phyloP scores from a whole-genome alignment of 92 coral and sea anemone genomes.

The Epizoanthus fatuus region DNA sequence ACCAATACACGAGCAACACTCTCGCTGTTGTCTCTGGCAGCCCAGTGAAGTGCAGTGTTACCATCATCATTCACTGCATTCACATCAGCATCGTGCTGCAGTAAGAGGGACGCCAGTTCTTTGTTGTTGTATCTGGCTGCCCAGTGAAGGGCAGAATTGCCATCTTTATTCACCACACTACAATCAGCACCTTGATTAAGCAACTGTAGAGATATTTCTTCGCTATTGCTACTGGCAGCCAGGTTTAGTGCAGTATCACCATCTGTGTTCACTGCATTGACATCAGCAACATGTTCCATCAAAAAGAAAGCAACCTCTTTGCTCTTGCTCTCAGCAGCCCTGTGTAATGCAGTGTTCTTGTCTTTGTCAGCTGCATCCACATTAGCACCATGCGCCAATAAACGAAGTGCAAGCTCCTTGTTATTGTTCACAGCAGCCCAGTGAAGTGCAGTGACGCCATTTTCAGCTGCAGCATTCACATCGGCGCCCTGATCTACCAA shows the following conservation, averaged over 20 bases:
- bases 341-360: too few relatives aligned
- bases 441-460: too few relatives aligned
- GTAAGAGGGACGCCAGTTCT: neutral
- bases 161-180: neutral
- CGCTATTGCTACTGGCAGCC: slow-evolving; percentile 7
- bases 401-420: too few relatives aligned
- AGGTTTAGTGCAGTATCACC: neutral
- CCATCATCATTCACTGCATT: neutral
- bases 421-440: too few relatives aligned
- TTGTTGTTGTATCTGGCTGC: neutral
- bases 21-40: neutral
- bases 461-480: too few relatives aligned
- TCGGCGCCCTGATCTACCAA: too few relatives aligned
- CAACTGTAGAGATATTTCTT: neutral
- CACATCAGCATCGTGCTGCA: neutral
- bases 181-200: neutral
- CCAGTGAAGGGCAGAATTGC: neutral
- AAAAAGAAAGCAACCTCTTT: too few relatives aligned
- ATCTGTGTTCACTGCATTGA: too few relatives aligned
- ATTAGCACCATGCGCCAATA: too few relatives aligned
- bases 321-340: too few relatives aligned
- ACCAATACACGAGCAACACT: neutral
- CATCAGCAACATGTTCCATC: too few relatives aligned
- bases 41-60: neutral
- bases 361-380: too few relatives aligned